Evolutionary conservation across 2,113 vertebrate species (phyloP), one percentile per base, ranked within the genome.

Genomic region (Istiophorus platypterus): DNA sequence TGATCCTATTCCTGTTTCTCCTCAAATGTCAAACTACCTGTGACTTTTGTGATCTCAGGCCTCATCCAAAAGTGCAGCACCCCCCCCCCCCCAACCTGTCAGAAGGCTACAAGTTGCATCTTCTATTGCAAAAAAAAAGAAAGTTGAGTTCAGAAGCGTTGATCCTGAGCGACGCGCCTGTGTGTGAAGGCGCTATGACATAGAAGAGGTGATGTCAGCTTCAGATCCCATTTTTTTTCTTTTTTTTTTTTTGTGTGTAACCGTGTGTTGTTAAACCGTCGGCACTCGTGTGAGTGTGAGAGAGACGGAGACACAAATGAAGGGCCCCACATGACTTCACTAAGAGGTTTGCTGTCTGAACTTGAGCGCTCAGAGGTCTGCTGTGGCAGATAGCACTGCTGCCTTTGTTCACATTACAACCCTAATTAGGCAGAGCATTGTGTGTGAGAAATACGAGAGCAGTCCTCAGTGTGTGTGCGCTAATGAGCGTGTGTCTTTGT

Each of bases 341-440:
- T 82, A 41, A 86, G 89, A 88, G 90, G 65, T 67, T 85, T 80
- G 51, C 62, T 78, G 81, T 85, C 82, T 81, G 80, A 78, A 86
- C 76, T 76, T 52, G 82, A 88, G 81, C 6, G 37, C 76, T 82
- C 83, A 22, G 70, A 68, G 87, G 84, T 85, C 89, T 93, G 90
- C 75, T 82, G 74, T 78, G 87, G 70, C 76, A 89, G 90, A 94
- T 91, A 91, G 87, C 78, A 58, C 89, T 24, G 82, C 81, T 67
- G 82, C 85, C 87, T 92, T 90, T 93, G 90, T 94, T 93, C 87
- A 84, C 90, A 89, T 93, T 93, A 91, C 91, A 91, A 87, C 83
- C 89, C 87, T 93, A 94, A 95, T 95, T 94, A 93, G 88, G 78
- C 80, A 64, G 85, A 78, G 88, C 89, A 81, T 69, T 85, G 85